Conservation (phyloP, 2,797 vertebrate genomes). For the Nannoperca australis region DNA sequence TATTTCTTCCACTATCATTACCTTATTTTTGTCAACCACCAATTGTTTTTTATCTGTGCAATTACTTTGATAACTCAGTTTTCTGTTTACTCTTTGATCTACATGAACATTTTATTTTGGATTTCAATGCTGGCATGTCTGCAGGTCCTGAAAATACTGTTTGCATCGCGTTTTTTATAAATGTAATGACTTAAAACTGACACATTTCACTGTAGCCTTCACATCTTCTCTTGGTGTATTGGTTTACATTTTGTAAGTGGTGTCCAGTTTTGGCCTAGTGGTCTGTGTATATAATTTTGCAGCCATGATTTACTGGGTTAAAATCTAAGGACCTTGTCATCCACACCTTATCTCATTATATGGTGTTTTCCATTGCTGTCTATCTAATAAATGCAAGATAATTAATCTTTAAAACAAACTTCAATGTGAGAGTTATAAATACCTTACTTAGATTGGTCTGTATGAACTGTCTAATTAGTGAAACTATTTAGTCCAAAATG, state of each 20-base stretch:
- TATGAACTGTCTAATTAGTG: neutral
- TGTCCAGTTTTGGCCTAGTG: neutral
- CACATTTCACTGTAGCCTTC: conserved; percentile 1
- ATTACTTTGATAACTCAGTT: conserved; percentile 2
- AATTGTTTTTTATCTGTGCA: conserved; percentile 11
- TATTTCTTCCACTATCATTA: neutral
- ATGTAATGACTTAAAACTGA: neutral
- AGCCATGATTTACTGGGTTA: neutral
- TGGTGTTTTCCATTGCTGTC: neutral
- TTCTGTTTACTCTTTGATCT: conserved; percentile 11
- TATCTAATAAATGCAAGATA: neutral
- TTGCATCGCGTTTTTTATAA: neutral
- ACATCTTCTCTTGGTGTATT: neutral
- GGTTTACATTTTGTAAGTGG: neutral
- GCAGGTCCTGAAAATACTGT: conserved; percentile 35
- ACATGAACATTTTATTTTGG: conserved; percentile 23
- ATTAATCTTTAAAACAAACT: neutral
- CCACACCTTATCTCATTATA: neutral
- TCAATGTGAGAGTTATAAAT: conserved; percentile 6
- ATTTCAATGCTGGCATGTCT: conserved; percentile 32
- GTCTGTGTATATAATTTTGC: conserved; percentile 9
- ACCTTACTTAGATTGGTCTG: neutral
- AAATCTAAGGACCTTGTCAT: conserved; percentile 11
- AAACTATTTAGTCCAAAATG: neutral
- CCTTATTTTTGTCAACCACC: conserved; percentile 25